Percentiles rank a stretch among this genome's conserved stretches.
These are phyloP conservation scores for Poeciliopsis retropinna DNA, from an alignment of 2,113 vertebrate species.

Conservation along the genomic window DNA sequence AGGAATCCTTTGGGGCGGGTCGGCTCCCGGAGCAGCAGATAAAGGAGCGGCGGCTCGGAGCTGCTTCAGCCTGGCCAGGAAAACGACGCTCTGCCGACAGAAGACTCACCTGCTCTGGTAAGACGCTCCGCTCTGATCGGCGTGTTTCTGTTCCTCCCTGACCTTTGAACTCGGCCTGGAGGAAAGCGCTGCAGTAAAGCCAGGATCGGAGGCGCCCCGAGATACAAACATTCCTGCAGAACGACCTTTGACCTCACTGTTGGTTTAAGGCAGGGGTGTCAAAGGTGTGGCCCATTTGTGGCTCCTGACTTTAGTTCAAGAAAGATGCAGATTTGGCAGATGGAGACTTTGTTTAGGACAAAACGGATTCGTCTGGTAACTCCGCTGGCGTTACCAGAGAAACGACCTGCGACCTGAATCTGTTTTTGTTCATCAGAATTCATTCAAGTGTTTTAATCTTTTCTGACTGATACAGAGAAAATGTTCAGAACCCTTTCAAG, in stretches of 20 bases:
- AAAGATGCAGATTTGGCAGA: too few relatives aligned
- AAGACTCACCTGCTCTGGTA: constrained; percentile 32
- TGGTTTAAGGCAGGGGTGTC: not conserved
- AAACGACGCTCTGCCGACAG: not conserved
- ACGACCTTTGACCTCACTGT: constrained; percentile 32
- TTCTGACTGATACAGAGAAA: too few relatives aligned
- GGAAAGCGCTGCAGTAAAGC: not conserved
- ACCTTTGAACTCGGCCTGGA: not conserved
- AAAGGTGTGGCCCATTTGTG: not conserved
- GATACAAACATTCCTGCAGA: constrained; percentile 43
- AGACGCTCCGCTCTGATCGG: not conserved
- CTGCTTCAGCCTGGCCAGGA: constrained; percentile 2
- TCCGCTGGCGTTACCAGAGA: too few relatives aligned
- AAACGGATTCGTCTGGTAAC: too few relatives aligned
- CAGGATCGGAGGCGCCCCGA: constrained; percentile 25
- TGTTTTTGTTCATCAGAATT: too few relatives aligned
- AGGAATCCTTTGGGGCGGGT: constrained; percentile 39
- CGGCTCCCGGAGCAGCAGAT: constrained; percentile 11
- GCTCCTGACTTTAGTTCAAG: too few relatives aligned
- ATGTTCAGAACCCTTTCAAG: too few relatives aligned
- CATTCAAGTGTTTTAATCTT: too few relatives aligned
- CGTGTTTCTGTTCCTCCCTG: not conserved
- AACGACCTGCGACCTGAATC: too few relatives aligned
- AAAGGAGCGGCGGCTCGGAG: constrained; percentile 16
- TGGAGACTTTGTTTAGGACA: too few relatives aligned